phyloP scores from a whole-genome alignment of 2,113 vertebrate genomes.

The Columba livia region DNA sequence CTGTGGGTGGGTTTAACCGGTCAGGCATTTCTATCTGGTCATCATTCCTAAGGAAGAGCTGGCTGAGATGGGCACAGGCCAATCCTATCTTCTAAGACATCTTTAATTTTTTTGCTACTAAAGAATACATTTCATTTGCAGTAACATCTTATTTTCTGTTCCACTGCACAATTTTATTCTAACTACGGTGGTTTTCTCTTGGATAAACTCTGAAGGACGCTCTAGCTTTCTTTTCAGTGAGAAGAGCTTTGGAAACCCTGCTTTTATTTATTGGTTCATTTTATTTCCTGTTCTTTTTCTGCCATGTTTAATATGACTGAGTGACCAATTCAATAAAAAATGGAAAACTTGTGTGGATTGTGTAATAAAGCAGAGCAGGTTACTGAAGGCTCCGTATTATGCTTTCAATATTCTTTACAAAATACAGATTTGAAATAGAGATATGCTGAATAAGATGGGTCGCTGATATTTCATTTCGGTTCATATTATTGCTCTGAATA shows the following conservation, averaged over 20 bases:
- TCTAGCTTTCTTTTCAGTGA: slow-evolving; percentile 61
- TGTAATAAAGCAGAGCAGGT: slow-evolving; percentile 72
- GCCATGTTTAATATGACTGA: slow-evolving; percentile 74
- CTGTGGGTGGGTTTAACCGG: neutral
- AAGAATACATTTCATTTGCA: slow-evolving; percentile 76
- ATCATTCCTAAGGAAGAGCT: neutral
- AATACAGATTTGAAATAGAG: slow-evolving; percentile 67
- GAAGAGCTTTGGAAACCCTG: slow-evolving; percentile 55
- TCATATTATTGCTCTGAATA: slow-evolving; percentile 65
- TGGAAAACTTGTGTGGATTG: slow-evolving; percentile 58
- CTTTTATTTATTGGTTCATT: slow-evolving; percentile 71
- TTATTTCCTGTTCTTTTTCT: slow-evolving; percentile 76
- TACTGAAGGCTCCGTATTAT: slow-evolving; percentile 31
- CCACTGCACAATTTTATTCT: slow-evolving; percentile 79
- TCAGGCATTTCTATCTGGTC: slow-evolving; percentile 13
- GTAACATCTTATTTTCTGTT: slow-evolving; percentile 81
- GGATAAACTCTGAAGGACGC: slow-evolving; percentile 71
- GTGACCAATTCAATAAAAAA: slow-evolving; percentile 75
- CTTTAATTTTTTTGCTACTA: slow-evolving; percentile 67
- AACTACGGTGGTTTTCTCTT: slow-evolving; percentile 68
- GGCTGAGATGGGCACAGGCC: neutral
- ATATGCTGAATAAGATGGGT: slow-evolving; percentile 60
- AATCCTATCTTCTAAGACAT: slow-evolving; percentile 44
- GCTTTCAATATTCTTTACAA: slow-evolving; percentile 70
- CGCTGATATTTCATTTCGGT: slow-evolving; percentile 56